phyloP scores from a whole-genome alignment of 1,140 invertebrate genomes.

The Atta cephalotes region DNA sequence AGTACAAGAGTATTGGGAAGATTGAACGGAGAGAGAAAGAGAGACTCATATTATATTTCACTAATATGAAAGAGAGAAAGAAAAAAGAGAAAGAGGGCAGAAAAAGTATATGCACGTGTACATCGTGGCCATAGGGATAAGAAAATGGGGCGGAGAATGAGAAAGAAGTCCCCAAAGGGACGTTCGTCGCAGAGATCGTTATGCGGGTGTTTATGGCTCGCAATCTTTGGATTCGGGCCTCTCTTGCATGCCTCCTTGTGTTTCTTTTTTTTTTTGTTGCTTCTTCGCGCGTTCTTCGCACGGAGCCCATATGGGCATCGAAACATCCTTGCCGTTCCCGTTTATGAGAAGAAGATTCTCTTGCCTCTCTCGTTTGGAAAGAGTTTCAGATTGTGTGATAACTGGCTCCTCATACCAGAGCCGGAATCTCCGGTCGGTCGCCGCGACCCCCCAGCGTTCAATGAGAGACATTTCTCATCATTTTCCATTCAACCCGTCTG shows the following conservation, averaged over 20 bases:
- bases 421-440: constrained; percentile 38
- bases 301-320: constrained; percentile 8
- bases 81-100: neutral
- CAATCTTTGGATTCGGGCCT: constrained; percentile 63
- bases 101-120: constrained; percentile 40
- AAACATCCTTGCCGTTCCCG: neutral
- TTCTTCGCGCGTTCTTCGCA: constrained; percentile 60
- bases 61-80: neutral
- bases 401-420: constrained; percentile 72
- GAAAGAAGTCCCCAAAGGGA: constrained; percentile 14
- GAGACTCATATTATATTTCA: neutral
- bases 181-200: constrained; percentile 69
- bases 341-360: constrained; percentile 13
- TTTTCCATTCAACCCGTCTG: constrained; percentile 85
- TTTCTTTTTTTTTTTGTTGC: constrained; percentile 46
- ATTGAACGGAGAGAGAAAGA: constrained; percentile 5
- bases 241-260: neutral
- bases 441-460: constrained; percentile 84
- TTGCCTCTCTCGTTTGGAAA: constrained; percentile 54
- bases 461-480: constrained; percentile 86
- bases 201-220: constrained; percentile 80
- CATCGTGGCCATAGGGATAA: constrained; percentile 1
- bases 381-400: constrained; percentile 81
- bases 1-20: neutral
- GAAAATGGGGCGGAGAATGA: neutral